Evolutionary conservation across 2,113 vertebrate species (phyloP), one percentile per base, ranked within the genome.

Genomic region (Brachyhypopomus occidentalis): DNA sequence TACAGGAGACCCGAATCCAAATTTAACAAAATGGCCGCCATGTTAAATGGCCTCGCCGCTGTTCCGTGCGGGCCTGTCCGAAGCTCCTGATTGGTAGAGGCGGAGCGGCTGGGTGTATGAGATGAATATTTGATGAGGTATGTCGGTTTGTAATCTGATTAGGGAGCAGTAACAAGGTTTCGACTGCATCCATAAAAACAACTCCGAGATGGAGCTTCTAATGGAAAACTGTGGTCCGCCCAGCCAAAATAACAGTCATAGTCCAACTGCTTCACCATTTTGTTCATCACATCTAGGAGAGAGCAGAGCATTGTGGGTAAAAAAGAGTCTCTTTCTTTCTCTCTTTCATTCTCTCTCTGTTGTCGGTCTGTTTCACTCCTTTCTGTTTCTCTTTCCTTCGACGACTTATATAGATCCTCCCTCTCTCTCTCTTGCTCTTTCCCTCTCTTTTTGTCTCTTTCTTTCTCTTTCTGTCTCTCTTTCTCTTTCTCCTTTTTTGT

Each of bases 51-150:
- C 76, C 74, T 36, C 19, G 62, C 38, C 41, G 63, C 12, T 36
- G 58, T 38, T 60, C 34, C 23, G 63, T 36, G 62, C 55, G 58
- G 34, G 72, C 34, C 8, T 52, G 41, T 45, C 41, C 41, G 59
- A 48, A 64, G 38, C 34, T 83, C 59, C 56, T 71, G 72, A 69
- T 80, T 72, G 72, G 23, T 45, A 11, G 63, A 78, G 48, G 14
- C 70, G 45, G 90, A 88, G 88, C 85, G 88, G 87, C 75, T 52
- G 87, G 86, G 84, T 81, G 91, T 93, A 91, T 92, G 88, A 92
- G 91, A 94, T 93, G 88, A 93, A 94, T 94, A 93, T 94, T 94
- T 94, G 90, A 94, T 94, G 92, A 94, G 92, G 88, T 93, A 89
- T 91, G 90, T 91, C 89, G 88, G 85, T 87, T 84, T 88, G 89